These are phyloP conservation scores for Manduca sexta DNA, from an alignment of 1,140 invertebrate genomes.

Conservation along the genomic window DNA sequence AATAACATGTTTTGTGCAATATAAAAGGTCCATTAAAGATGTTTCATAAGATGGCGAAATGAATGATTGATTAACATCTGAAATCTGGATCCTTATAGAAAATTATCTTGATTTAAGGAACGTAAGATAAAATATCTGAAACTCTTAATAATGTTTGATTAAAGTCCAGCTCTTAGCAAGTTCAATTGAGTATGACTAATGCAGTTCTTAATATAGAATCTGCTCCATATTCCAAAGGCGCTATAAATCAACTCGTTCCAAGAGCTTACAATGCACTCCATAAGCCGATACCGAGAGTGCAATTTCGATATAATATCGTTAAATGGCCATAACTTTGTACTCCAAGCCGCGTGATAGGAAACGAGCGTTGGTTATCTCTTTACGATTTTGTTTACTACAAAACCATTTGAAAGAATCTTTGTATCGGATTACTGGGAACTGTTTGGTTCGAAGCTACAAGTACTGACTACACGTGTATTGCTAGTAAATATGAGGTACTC, in stretches of 20 bases:
- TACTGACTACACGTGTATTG: slow-evolving; percentile 3
- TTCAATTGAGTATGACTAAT: too few species aligned
- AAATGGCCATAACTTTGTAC: not conserved
- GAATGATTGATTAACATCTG: too few species aligned
- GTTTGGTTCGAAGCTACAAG: not conserved
- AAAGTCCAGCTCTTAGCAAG: too few species aligned
- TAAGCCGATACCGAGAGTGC: not conserved
- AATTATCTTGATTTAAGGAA: not conserved
- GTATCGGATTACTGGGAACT: slow-evolving; percentile 2
- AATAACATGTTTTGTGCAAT: too few species aligned
- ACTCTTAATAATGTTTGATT: too few species aligned
- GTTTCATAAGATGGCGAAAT: too few species aligned
- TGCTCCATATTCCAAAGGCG: too few species aligned
- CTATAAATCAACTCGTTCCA: too few species aligned
- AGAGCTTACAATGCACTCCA: too few species aligned
- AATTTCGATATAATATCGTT: not conserved
- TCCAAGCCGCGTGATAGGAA: slow-evolving; percentile 4
- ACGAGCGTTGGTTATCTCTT: slow-evolving; percentile 15
- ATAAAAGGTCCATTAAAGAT: too few species aligned
- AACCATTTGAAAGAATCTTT: not conserved
- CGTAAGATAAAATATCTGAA: too few species aligned
- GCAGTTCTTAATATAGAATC: too few species aligned
- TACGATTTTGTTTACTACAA: slow-evolving; percentile 25
- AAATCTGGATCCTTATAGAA: not conserved
- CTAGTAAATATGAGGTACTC: not conserved